These are phyloP conservation scores for Erinaceus europaeus DNA, from an alignment of 2,113 vertebrate genomes.

Conservation along the genomic window DNA sequence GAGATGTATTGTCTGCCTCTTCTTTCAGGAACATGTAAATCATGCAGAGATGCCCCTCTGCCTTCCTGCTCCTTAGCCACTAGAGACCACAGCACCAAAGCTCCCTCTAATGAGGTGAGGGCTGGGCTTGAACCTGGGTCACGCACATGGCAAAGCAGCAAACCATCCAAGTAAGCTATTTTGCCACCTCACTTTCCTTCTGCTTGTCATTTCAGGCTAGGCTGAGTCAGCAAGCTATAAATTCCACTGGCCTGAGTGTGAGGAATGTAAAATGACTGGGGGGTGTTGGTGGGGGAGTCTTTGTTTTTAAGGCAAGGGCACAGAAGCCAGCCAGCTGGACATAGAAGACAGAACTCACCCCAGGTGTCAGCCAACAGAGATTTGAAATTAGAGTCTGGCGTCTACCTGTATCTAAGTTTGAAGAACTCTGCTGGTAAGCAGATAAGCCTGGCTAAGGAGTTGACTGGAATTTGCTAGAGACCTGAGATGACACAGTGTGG, in stretches of 20 bases:
- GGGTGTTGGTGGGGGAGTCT: constrained; percentile 48
- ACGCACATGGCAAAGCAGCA: no score
- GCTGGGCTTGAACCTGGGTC: no score
- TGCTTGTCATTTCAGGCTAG: constrained; percentile 37
- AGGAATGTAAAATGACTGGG: constrained; percentile 66
- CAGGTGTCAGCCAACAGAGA: constrained; percentile 56
- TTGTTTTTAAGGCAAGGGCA: constrained; percentile 69
- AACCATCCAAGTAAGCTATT: no score
- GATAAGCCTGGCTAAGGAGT: constrained; percentile 38
- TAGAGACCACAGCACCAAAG: no score
- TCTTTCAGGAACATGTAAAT: no score
- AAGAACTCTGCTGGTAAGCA: constrained; percentile 51
- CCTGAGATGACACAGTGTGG: constrained; percentile 31
- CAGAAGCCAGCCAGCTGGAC: constrained; percentile 68
- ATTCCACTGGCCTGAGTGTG: constrained; percentile 54
- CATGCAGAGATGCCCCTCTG: no score
- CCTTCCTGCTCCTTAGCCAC: no score
- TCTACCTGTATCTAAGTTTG: constrained; percentile 45
- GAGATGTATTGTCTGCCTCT: no score
- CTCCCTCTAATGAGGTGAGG: no score
- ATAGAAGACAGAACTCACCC: constrained; percentile 64
- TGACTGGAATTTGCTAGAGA: constrained; percentile 46
- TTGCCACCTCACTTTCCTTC: neutral
- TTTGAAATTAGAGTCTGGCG: constrained; percentile 64
- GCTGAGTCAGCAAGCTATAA: constrained; percentile 66